Conservation (phyloP, 2,888 invertebrate genomes). For the Aelia acuminata region DNA sequence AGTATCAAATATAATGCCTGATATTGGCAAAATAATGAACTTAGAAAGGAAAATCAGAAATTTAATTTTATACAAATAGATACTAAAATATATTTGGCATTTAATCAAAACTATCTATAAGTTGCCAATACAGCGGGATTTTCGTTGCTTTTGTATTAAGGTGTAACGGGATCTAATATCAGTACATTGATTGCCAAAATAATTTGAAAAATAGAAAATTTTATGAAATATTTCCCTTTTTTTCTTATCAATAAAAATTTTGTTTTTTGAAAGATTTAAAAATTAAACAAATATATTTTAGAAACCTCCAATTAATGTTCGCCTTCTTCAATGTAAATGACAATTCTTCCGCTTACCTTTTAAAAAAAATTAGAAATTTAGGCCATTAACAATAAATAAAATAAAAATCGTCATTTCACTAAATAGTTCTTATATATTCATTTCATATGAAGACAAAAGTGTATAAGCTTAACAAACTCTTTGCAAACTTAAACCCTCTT, state of each 20-base stretch:
- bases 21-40: background rate
- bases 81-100: slow-evolving; percentile 31
- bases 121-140: background rate
- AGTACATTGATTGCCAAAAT: background rate
- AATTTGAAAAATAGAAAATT: background rate
- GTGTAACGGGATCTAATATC: background rate
- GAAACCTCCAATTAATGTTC: background rate
- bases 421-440: background rate
- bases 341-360: background rate
- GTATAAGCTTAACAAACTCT: background rate
- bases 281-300: background rate
- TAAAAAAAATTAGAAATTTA: too few species aligned
- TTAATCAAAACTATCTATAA: background rate
- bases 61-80: background rate
- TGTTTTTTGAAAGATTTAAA: background rate
- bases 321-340: background rate
- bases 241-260: background rate
- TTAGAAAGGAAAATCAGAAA: background rate
- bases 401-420: too few species aligned
- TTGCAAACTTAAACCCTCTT: background rate
- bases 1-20: background rate
- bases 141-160: background rate
- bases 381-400: too few species aligned
- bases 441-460: background rate
- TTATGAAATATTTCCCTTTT: background rate